Evolutionary conservation across 37 sponge, comb jelly and placozoan genomes (phyloP).

Genomic region (Dysidea cf. avara): DNA sequence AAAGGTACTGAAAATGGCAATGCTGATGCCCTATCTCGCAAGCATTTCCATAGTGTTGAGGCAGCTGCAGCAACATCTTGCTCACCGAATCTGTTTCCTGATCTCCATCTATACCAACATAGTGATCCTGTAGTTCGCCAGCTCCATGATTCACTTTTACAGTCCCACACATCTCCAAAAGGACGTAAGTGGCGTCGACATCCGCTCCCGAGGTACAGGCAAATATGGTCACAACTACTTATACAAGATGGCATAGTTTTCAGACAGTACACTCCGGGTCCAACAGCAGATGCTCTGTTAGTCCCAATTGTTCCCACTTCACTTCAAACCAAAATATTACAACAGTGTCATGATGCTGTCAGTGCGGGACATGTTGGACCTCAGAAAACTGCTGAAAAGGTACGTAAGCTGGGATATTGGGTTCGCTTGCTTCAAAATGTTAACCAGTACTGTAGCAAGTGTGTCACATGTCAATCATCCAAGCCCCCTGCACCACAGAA

Average conservation of each 20-base stretch:
- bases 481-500: neutral
- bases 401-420: slow-evolving; percentile 8
- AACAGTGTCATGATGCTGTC: slow-evolving; percentile 7
- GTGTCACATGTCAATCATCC: no score
- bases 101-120: no score
- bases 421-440: neutral
- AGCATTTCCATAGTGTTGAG: no score
- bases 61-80: no score
- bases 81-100: neutral
- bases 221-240: slow-evolving; percentile 29
- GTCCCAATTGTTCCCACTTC: slow-evolving; percentile 23
- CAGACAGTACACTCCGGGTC: slow-evolving; percentile 19
- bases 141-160: neutral
- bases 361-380: slow-evolving; percentile 23
- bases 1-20: no score
- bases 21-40: no score
- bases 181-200: neutral
- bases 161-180: neutral
- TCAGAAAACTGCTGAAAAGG: neutral
- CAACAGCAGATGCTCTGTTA: slow-evolving; percentile 8
- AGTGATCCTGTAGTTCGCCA: no score
- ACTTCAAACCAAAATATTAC: neutral
- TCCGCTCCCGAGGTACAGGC: slow-evolving; percentile 8
- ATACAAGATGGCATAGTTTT: slow-evolving; percentile 17
- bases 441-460: no score